Percentiles rank a stretch among this genome's conserved stretches.
Conservation (phyloP, 2,888 invertebrate genomes). For the Diploptera punctata region DNA sequence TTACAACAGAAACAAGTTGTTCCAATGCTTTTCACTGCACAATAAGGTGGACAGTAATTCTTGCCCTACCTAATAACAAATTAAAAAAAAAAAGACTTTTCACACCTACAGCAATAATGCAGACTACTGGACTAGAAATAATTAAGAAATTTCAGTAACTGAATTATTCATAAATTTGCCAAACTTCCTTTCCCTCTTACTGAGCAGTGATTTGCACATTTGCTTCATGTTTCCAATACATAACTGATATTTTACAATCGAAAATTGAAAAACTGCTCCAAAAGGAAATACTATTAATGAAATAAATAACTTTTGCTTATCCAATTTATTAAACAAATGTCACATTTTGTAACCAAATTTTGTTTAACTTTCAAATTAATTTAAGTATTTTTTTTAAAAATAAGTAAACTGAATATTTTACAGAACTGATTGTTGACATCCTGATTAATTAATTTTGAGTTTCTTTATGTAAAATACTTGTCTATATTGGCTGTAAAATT, state of each 20-base stretch:
- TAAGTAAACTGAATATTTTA: too few species aligned
- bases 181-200: not conserved
- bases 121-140: conserved; percentile 26
- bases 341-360: too few species aligned
- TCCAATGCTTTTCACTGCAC: not conserved
- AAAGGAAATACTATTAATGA: too few species aligned
- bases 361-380: too few species aligned
- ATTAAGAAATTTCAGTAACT: conserved; percentile 5
- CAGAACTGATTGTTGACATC: too few species aligned
- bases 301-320: too few species aligned
- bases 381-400: too few species aligned
- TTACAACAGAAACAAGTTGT: not conserved
- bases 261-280: too few species aligned
- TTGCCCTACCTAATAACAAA: not conserved
- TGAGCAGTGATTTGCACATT: not conserved
- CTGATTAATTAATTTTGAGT: too few species aligned
- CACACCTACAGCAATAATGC: not conserved
- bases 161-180: conserved; percentile 3
- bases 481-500: conserved; percentile 9
- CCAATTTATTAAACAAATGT: too few species aligned
- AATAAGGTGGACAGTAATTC: not conserved
- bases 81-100: too few species aligned
- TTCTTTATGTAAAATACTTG: not conserved
- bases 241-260: conserved; percentile 13
- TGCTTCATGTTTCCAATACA: conserved; percentile 10